A percentile compares a stretch with the other conserved stretches of the same genome.
Conservation (phyloP, 2,888 invertebrate species). For the Sepiola atlantica region DNA sequence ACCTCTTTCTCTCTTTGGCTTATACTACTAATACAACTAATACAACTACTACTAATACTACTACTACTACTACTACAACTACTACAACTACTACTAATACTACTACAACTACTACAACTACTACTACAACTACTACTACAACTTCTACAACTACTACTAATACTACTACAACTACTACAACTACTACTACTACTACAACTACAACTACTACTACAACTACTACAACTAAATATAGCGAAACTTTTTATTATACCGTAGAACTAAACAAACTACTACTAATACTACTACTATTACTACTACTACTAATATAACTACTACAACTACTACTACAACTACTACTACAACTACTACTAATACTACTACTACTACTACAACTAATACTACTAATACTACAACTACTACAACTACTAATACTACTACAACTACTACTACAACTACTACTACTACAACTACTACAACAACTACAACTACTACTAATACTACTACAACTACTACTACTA, state of each 20-base stretch:
- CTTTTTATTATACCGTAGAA: too few species aligned
- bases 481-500: not conserved
- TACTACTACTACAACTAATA: slow-evolving; percentile 51
- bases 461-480: slow-evolving; percentile 24
- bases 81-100: not conserved
- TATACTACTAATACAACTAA: too few species aligned
- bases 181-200: slow-evolving; percentile 47
- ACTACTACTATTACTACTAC: slow-evolving; percentile 44
- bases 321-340: not conserved
- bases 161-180: slow-evolving; percentile 47
- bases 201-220: slow-evolving; percentile 49
- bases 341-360: slow-evolving; percentile 49
- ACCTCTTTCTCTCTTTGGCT: too few species aligned
- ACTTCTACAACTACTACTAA: not conserved
- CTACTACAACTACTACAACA: slow-evolving; percentile 51
- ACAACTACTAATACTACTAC: slow-evolving; percentile 4
- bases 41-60: not conserved
- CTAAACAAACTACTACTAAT: slow-evolving; percentile 48
- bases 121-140: not conserved
- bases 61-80: not conserved
- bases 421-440: slow-evolving; percentile 51
- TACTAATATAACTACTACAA: slow-evolving; percentile 43
- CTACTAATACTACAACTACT: slow-evolving; percentile 50
- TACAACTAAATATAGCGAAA: slow-evolving; percentile 48
- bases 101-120: not conserved